These are phyloP conservation scores for Emydura subglobosa DNA, from an alignment of 2,113 vertebrate genomes.

Conservation along the genomic window DNA sequence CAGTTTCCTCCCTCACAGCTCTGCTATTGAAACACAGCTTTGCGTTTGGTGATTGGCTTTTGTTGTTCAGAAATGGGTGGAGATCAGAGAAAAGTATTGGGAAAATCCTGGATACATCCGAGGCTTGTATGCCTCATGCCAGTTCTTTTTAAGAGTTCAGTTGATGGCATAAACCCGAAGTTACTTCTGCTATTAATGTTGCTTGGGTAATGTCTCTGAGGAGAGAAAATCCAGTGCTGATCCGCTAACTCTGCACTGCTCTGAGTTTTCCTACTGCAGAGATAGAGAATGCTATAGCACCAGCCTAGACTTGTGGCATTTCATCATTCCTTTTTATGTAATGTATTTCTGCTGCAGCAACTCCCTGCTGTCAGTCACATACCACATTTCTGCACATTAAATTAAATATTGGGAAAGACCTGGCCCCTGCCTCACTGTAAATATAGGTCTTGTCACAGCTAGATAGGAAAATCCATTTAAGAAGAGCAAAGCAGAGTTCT, in stretches of 20 bases:
- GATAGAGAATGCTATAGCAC: rapidly evolving
- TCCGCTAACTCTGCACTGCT: rapidly evolving
- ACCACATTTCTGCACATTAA: neutral
- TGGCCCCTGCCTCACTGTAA: neutral
- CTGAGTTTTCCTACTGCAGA: neutral
- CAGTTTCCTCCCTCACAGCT: no score
- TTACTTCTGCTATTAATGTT: no score
- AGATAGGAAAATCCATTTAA: neutral
- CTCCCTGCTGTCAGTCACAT: rapidly evolving
- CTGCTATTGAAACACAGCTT: no score
- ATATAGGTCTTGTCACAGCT: neutral
- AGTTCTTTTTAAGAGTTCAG: no score
- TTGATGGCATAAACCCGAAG: no score
- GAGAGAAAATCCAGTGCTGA: neutral
- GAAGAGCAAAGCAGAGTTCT: neutral
- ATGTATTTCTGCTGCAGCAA: neutral
- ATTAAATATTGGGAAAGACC: neutral
- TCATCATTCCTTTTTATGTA: neutral
- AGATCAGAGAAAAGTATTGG: neutral
- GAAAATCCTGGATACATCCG: neutral
- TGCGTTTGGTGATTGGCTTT: neutral
- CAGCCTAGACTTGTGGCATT: neutral
- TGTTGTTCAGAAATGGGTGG: neutral
- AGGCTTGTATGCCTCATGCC: neutral
- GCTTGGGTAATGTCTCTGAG: no score